Evolutionary conservation across 1,140 invertebrate genomes (phyloP), one percentile per base, ranked within the genome.

Genomic region (Parapsyche elsis): DNA sequence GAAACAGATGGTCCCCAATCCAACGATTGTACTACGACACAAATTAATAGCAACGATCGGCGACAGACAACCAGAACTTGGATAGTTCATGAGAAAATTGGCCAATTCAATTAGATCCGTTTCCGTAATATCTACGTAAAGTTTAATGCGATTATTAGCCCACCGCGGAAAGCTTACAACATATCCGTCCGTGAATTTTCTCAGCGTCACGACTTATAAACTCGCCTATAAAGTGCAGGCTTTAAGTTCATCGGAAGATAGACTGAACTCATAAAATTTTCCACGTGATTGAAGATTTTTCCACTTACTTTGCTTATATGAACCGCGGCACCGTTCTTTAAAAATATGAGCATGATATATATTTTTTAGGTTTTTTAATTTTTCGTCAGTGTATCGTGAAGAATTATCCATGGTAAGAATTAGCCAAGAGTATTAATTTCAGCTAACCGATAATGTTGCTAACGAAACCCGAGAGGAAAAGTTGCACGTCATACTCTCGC

Each of bases 161-260:
- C 30, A 38, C 30, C 30, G 30, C 30, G 30, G 7, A 38, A 38
- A 38, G 1, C 30, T 38, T 38, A 38, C 30, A 38, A 38, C 7
- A 38, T 38, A 38, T 38, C 2, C 7, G 7, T 38, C 2, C 12
- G 10, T 26, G 53, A 79, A 45, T 59, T 79, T 73, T 74, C 30
- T 16, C 59, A 71, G 45, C 30, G 76, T 49, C 76, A 23, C 24
- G 44, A 64, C 61, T 78, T 70, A 45, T 70, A 71, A 78, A 49
- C 64, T 78, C 61, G 77, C 64, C 77, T 70, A 77, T 77, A 77
- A 77, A 77, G 75, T 77, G 75, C 75, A 77, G 21, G 59, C 53
- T 77, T 77, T 77, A 77, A 77, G 64, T 78, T 78, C 77, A 78
- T 78, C 77, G 77, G 14, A 77, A 23, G 75, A 77, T 57, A 64